Evolutionary conservation across 2,888 invertebrate genomes (phyloP).

Genomic region (Idaea aversata): DNA sequence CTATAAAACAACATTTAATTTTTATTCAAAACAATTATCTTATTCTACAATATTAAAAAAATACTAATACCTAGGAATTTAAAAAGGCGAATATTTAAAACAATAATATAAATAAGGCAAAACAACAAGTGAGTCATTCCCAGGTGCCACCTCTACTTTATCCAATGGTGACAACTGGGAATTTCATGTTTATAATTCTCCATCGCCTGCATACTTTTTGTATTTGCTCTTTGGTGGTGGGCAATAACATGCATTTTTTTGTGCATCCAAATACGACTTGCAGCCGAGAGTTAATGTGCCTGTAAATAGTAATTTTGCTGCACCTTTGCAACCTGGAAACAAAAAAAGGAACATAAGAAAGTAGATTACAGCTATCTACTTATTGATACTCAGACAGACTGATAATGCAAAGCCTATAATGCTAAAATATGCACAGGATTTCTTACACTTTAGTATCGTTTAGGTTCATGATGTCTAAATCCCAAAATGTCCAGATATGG

Average conservation of each 20-base stretch:
- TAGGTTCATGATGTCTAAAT: no score
- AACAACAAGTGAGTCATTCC: not conserved
- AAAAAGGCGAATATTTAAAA: slow-evolving; percentile 8
- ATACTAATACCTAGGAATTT: slow-evolving; percentile 2
- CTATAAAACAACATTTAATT: slow-evolving; percentile 35
- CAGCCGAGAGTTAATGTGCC: slow-evolving; percentile 93
- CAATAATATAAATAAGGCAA: not conserved
- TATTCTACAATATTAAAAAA: not conserved
- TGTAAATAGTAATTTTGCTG: slow-evolving; percentile 91
- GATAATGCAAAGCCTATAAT: no score
- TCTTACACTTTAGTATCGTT: no score
- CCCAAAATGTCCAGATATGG: no score
- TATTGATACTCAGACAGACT: no score
- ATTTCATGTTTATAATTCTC: slow-evolving; percentile 47
- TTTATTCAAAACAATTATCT: slow-evolving; percentile 32
- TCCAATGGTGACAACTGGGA: not conserved
- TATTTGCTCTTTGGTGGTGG: slow-evolving; percentile 72
- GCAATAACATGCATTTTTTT: slow-evolving; percentile 91
- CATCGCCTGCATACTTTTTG: slow-evolving; percentile 74
- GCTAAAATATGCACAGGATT: no score
- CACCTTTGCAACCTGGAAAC: slow-evolving; percentile 89
- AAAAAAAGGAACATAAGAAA: not conserved
- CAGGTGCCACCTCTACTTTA: not conserved
- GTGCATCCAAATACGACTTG: slow-evolving; percentile 91
- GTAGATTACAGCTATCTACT: not conserved